Evolutionary conservation across 2,113 vertebrate species (phyloP).

Genomic region (Atlantisia rogersi): DNA sequence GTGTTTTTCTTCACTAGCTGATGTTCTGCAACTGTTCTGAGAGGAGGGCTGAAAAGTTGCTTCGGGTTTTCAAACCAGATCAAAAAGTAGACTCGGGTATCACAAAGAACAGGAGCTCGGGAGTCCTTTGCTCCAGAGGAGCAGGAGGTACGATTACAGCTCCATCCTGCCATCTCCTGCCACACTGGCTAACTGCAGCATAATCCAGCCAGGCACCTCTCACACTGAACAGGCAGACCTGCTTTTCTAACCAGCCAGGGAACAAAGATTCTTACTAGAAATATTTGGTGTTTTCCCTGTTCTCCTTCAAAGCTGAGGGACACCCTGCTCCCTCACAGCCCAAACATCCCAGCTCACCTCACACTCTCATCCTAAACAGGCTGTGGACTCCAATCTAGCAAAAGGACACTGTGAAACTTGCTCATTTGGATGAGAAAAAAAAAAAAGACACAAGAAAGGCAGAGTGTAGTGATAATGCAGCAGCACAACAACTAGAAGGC

Average conservation of each 20-base stretch:
- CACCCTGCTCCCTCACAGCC: neutral
- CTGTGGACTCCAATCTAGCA: neutral
- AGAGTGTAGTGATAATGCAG: neutral
- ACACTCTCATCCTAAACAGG: neutral
- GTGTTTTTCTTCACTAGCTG: neutral
- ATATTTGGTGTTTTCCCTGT: neutral
- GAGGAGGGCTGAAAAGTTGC: neutral
- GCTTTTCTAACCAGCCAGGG: neutral
- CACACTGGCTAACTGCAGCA: neutral
- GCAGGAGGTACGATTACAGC: neutral
- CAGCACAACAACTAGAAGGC: neutral
- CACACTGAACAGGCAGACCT: accelerated
- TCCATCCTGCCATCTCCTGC: constrained; percentile 55
- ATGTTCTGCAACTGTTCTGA: neutral
- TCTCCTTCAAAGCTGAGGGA: neutral
- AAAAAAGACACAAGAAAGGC: neutral
- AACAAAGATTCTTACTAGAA: neutral
- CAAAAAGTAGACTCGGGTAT: neutral
- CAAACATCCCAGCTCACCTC: neutral
- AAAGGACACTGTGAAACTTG: neutral
- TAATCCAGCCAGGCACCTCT: accelerated
- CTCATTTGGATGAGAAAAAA: neutral
- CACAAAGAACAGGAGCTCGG: neutral
- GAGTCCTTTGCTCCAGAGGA: accelerated
- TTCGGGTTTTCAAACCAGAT: neutral